Base-by-base conservation (phyloP, 2,888 invertebrate genomes). In the Synergus itoensis region DNA sequence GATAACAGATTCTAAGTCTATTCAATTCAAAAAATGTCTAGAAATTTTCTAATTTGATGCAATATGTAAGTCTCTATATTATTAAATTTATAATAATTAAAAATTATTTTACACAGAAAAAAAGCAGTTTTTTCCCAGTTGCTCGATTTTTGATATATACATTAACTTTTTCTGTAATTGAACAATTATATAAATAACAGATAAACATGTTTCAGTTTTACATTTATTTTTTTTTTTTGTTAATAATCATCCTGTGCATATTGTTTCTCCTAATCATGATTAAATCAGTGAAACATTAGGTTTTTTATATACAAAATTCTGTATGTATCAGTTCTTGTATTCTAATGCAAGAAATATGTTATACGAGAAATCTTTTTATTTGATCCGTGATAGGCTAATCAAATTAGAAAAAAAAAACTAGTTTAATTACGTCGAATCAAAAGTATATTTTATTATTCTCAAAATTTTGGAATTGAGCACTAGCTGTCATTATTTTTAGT, bases 371-470 rank as follows among this genome's bases (percentile, higher is more conserved):
- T n/a, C n/a, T 41, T 41, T 1, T n/a, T n/a, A n/a, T n/a, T 1
- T 41, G 16, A n/a, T 43, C 14, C 4, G 3, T 65, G 40, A 64
- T 36, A 69, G 69, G 36, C n/a, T 9, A 40, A 28, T 1, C 21
- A 45, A 73, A 53, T 73, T 28, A 40, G n/a, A 73, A 69, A 48
- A 65, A 48, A n/a, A 65, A 48, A n/a, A 36, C 73, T 9, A 36
- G 9, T 73, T 73, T 16, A 73, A 73, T 57, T n/a, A 40, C 14
- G 28, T 14, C 12, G 14, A 48, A 69, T 69, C 28, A 43, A 69
- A 69, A 48, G 28, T 43, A 14, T 69, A 48, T 16, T 69, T 69
- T 69, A 73, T 73, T 73, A 57, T 73, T 73, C 11, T 73, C 36
- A 36, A 73, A 36, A 16, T 73, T 73, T 40, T n/a, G 12, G 16